phyloP scores from a whole-genome alignment of 2,113 vertebrate genomes.

The Sorex araneus region DNA sequence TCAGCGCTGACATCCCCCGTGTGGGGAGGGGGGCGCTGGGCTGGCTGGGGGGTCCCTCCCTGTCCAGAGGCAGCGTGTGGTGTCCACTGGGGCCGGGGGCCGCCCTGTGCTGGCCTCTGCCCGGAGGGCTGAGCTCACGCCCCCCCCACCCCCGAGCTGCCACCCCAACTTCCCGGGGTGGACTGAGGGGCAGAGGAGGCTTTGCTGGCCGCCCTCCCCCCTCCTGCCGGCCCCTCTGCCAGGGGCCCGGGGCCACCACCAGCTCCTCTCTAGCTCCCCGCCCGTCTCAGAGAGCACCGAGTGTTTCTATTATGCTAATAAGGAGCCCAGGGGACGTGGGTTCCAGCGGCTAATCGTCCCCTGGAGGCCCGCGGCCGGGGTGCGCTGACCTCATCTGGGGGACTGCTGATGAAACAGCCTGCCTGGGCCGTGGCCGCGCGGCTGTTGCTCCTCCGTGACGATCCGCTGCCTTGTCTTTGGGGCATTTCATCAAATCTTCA shows the following conservation, averaged over 20 bases:
- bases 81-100: not conserved
- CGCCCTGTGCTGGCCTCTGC: too few species aligned
- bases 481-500: conserved; percentile 85
- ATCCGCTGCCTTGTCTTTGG: conserved; percentile 83
- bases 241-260: not conserved
- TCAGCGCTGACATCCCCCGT: not conserved
- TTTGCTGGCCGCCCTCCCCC: too few species aligned
- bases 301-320: conserved; percentile 88
- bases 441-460: conserved; percentile 78
- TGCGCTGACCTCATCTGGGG: conserved; percentile 80
- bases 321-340: conserved; percentile 85
- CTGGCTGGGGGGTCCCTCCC: not conserved
- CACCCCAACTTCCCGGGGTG: too few species aligned
- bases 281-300: conserved; percentile 74
- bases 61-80: not conserved
- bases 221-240: not conserved
- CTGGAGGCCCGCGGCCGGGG: conserved; percentile 76
- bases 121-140: too few species aligned
- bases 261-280: not conserved
- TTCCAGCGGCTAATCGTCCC: conserved; percentile 86
- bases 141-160: too few species aligned
- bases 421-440: not conserved
- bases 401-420: conserved; percentile 90
- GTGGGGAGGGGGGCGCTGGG: too few species aligned
- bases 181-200: too few species aligned